Evolutionary conservation across 1,140 invertebrate species (phyloP), one percentile per base, ranked within the genome.

Genomic region (Micrasema minimum): DNA sequence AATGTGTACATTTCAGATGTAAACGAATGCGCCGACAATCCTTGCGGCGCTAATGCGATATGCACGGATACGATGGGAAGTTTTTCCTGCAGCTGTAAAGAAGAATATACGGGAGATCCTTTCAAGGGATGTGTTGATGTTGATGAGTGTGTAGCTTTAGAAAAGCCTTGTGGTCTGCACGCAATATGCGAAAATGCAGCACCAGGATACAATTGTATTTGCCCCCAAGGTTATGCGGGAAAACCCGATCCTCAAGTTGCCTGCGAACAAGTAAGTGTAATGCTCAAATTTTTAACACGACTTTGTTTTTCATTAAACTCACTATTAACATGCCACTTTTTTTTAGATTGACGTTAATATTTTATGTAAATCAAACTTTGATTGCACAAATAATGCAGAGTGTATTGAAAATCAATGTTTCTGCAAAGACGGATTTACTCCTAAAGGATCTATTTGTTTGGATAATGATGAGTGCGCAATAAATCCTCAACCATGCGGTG

Each of bases 381-480:
- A 96, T 77, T 97, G 95, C 78, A 93, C 93, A 14, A 96, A 95
- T 79, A 96, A 96, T 80, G 94, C 94, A 0, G 92, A 95, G 80
- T 97, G 94, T 77, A 88, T 93, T 38, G 91, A 95, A 77, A 90
- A 89, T 59, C 93, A 94, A 78, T 99, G 96, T 81, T 94, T 93
- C 82, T 99, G 96, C 77, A 90, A 93, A 78, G 88, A 93, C 75
- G 94, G 94, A 11, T 97, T 97, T 80, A 88, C 92, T 72, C 90
- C 93, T 1, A 88, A 88, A 53, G 90, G 91, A 41, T 90, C 93
- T 0, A 85, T 90, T 67, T 96, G 94, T 77, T 84, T 90, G 16
- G 94, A 96, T 77, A 81, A 96, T 7, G 88, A 97, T 78, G 95
- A 97, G 83, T 97, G 95, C 79, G 74, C 81, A 26, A 86, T 81